Evolutionary conservation across 2,113 vertebrate genomes (phyloP), one percentile per base, ranked within the genome.

Genomic region (Calonectris borealis): DNA sequence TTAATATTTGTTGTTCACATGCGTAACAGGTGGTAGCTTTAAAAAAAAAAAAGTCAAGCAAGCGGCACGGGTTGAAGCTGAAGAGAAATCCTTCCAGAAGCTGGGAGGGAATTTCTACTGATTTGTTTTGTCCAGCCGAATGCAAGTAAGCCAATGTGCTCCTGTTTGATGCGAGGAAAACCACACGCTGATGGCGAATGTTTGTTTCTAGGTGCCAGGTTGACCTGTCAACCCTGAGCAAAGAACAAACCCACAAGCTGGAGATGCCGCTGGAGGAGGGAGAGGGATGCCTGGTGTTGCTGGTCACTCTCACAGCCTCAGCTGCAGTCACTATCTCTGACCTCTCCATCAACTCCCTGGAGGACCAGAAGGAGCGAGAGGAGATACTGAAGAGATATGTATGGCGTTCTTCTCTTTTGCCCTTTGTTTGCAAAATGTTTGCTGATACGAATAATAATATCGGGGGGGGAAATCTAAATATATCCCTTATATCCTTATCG

Each of bases 281-380:
- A 11, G 98, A 99, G 96, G 99, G 99, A 15, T 97, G 95, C 88
- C 97, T 99, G 96, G 98, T 99, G 57, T 87, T 99, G 95, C 98
- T 99, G 97, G 99, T 99, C 95, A 99, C 99, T 52, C 98, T 99
- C 94, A 99, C 99, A 11, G 99, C 99, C n/a, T 99, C 99, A 0
- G 98, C 99, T 16, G 98, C 99, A 1, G 99, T 99, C 93, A 99
- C 98, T 48, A 98, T 99, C 97, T 99, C 99, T 48, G 99, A 99
- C 96, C 97, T 99, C 96, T 99, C 99, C 2, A 42, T 98, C 98
- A 99, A 97, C 98, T 98, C 98, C 88, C 94, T 99, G 97, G 99
- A 99, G 86, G 99, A 99, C 98, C 98, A 98, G 8, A 98, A 98
- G 16, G 99, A 99, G 97, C 98, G 98, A 84, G 98, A 98, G 90